Base-by-base conservation (phyloP, 2,888 invertebrate genomes). In the Alloscopus bannaensis region DNA sequence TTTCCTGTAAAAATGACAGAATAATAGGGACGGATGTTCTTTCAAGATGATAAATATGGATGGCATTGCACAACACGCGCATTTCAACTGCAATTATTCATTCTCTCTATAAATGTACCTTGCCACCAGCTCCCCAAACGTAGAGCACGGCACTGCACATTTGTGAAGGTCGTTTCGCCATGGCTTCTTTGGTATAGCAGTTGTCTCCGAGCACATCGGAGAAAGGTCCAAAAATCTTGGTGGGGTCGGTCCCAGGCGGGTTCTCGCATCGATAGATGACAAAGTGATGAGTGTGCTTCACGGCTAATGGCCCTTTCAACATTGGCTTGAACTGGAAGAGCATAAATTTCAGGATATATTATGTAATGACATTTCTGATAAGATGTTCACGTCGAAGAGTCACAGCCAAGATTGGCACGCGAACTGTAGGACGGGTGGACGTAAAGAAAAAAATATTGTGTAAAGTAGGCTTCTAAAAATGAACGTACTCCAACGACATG, bases 211-310 rank as follows among this genome's bases (percentile, higher is more conserved):
- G 26, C 22, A 47, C 62, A 55, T 80, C 80, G 16, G 59, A 70
- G 57, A 82, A 82, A 13, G 79, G 81, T 16, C 72, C 83, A 47
- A 83, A 84, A 16, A 82, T 45, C 47, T 65, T 47, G 11, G 36
- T 60, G 13, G 80, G 57, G 31, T 84, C 69, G 16, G 75, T 31
- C 22, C 84, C 71, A 79, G 83, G 81, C 3, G 84, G 84, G 13
- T 75, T 73, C 20, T 52, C 60, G 87, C 96, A 97, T 87, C 95
- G 95, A 88, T 95, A 96, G 60, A 97, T 88, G 66, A 96, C 92
- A 92, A 96, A 94, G 87, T 96, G 96, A 88, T 96, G 96, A 0
- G 84, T 84, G 59, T 84, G 84, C 47, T 76, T 75, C 24, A 77
- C 75, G 22, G 84, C 83, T 22, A 72, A 28, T 47, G 65, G 22